A percentile compares a stretch with the other conserved stretches of the same genome.
Conservation (phyloP, 1,140 invertebrate genomes). For the Ylistrum balloti region DNA sequence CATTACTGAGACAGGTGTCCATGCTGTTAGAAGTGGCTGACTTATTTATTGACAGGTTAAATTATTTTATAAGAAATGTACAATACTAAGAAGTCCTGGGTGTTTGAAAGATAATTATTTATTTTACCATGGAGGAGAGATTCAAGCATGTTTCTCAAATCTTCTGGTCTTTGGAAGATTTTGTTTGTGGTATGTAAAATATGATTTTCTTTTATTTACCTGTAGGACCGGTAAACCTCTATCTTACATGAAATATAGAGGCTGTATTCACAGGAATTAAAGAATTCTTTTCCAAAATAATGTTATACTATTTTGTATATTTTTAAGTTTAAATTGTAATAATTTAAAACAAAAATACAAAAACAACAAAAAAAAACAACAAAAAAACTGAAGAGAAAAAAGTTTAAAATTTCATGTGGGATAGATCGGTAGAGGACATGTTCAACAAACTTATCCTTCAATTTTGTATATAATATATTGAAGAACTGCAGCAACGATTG, state of each 20-base stretch:
- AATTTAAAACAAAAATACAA: no score
- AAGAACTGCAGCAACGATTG: slow-evolving; percentile 21
- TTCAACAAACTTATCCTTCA: slow-evolving; percentile 18
- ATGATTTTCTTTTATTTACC: not conserved
- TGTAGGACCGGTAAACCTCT: not conserved
- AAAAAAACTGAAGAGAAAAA: no score
- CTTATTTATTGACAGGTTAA: not conserved
- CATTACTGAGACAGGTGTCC: not conserved
- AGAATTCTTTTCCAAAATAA: not conserved
- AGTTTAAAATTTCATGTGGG: not conserved
- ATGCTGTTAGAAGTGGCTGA: not conserved
- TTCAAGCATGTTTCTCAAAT: no score
- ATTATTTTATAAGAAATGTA: not conserved
- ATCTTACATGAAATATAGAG: not conserved
- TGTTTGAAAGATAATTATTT: not conserved
- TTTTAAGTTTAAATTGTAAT: no score
- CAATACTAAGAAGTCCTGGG: not conserved
- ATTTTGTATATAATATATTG: not conserved
- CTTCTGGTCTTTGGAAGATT: not conserved
- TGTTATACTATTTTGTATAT: no score
- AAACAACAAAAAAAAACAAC: not conserved
- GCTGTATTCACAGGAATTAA: not conserved
- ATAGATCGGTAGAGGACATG: not conserved
- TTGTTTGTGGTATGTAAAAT: not conserved
- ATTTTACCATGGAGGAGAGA: not conserved